These are phyloP conservation scores for Strix uralensis DNA, from an alignment of 2,113 vertebrate genomes.

Conservation along the genomic window DNA sequence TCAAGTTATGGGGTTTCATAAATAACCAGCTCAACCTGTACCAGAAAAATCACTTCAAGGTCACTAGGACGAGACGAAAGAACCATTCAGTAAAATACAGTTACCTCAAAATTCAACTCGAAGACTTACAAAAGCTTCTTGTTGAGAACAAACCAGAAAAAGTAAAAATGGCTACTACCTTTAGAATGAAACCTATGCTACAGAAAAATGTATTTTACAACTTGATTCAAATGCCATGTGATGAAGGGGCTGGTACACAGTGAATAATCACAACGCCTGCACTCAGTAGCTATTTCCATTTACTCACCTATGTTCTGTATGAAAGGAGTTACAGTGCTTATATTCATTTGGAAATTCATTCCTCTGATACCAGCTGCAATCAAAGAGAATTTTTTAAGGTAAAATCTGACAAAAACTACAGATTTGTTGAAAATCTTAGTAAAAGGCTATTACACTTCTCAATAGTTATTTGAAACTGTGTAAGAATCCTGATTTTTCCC, in stretches of 20 bases:
- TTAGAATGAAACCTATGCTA: neutral
- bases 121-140: neutral
- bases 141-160: neutral
- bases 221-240: neutral
- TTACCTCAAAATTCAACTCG: neutral
- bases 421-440: neutral
- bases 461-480: neutral
- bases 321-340: conserved; percentile 48
- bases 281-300: neutral
- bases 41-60: neutral
- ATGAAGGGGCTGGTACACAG: neutral
- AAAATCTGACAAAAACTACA: neutral
- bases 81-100: neutral
- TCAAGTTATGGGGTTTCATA: neutral
- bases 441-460: neutral
- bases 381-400: neutral
- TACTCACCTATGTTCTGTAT: conserved; percentile 61
- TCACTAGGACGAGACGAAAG: neutral
- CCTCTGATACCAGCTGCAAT: conserved; percentile 46
- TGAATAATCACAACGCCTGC: neutral
- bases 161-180: neutral
- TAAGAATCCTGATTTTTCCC: neutral
- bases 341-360: conserved; percentile 51
- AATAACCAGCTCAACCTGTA: neutral
- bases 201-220: neutral